Evolutionary conservation across 2,888 invertebrate species (phyloP), one percentile per base, ranked within the genome.

Genomic region (Flabesymbios commensalis): DNA sequence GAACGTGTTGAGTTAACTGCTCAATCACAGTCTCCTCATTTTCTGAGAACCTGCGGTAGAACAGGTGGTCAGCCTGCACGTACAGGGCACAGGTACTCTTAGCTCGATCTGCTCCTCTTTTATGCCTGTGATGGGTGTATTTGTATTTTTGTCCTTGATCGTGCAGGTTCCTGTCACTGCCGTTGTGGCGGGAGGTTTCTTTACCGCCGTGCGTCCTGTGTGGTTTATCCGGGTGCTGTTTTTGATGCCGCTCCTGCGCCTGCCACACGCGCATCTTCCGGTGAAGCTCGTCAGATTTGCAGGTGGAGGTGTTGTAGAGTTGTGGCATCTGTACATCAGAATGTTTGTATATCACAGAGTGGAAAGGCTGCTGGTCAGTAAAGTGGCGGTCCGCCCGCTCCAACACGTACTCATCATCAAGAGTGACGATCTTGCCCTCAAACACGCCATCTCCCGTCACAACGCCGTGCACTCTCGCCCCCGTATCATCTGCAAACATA

Each of bases 281-380:
- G 41, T 73, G 72, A 52, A 74, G 49, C 62, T 67, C 32, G 57
- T 72, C 70, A 53, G 70, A 60, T 47, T 70, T 54, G 67, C 77
- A 70, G 56, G 70, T 55, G 48, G 66, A 53, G 57, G 62, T n/a
- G 26, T 51, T 42, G 58, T 72, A 52, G 49, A 67, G 28, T 22
- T 69, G 67, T n/a, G n/a, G n/a, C 88, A 85, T 60, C 86, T 85
- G 55, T 92, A 96, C 91, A 84, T 95, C 92, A 72, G 89, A 87
- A 75, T 93, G 93, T 78, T 89, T 89, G 86, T 96, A 96, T 82
- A 97, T 94, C 79, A 97, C 89, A 67, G 95, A 94, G 86, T 96
- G 92, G 74, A 89, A 91, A 75, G 88, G 88, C 77, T 86, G 84
- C 72, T 88, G 87, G 58, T 81, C 80, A 19, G 33, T 43, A 84